These are phyloP conservation scores for Melikaiella ostensackeni DNA, from an alignment of 2,888 invertebrate species.

Conservation along the genomic window DNA sequence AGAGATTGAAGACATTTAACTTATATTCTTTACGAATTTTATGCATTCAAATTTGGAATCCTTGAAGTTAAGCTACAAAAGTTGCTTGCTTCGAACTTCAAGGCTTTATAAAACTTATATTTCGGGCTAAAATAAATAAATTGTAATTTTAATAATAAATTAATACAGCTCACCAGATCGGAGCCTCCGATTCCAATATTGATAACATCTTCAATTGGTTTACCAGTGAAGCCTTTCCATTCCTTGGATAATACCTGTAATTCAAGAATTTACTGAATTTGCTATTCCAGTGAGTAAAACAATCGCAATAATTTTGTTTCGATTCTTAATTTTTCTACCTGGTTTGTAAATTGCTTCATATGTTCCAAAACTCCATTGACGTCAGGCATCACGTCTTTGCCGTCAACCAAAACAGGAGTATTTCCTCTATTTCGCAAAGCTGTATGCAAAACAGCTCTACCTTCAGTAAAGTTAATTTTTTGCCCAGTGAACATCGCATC, in stretches of 20 bases:
- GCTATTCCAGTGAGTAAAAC: not conserved
- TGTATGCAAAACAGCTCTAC: constrained; percentile 95
- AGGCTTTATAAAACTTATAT: no score
- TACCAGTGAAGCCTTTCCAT: constrained; percentile 84
- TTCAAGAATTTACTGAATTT: constrained; percentile 32
- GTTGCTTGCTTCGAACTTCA: no score
- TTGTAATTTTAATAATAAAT: not conserved
- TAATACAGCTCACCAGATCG: constrained; percentile 84
- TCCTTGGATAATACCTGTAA: constrained; percentile 69
- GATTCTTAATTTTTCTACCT: constrained; percentile 78
- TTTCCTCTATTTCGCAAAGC: constrained; percentile 94
- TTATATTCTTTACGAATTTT: no score
- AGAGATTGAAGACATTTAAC: no score
- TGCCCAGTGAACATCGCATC: constrained; percentile 96
- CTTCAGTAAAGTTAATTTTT: constrained; percentile 98
- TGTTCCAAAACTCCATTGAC: constrained; percentile 94
- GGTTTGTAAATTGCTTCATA: constrained; percentile 94
- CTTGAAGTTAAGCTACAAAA: no score
- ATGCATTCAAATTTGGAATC: no score
- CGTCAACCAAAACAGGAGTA: constrained; percentile 88
- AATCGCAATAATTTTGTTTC: not conserved
- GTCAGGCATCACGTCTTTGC: constrained; percentile 94
- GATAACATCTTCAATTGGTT: constrained; percentile 96
- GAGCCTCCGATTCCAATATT: constrained; percentile 99
- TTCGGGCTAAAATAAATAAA: no score